phyloP scores from a whole-genome alignment of 2,797 vertebrate species.

The Holocentrus rufus region DNA sequence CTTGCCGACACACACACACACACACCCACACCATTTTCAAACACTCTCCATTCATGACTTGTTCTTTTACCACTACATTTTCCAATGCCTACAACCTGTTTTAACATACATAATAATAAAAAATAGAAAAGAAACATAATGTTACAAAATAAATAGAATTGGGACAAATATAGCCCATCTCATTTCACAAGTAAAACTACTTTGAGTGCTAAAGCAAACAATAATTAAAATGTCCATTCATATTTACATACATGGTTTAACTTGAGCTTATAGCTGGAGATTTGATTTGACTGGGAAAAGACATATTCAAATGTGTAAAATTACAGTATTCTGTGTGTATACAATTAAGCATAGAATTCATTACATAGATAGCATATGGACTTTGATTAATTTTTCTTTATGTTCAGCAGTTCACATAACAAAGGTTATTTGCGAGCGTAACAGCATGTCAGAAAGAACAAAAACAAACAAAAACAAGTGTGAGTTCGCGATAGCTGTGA shows the following conservation, averaged over 20 bases:
- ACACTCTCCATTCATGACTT: neutral
- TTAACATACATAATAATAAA: neutral
- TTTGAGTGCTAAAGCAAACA: too few relatives aligned
- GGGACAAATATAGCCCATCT: neutral
- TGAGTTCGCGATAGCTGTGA: too few relatives aligned
- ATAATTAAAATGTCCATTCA: too few relatives aligned
- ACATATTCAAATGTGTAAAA: too few relatives aligned
- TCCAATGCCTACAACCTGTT: neutral
- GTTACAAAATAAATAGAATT: neutral
- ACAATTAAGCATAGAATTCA: neutral
- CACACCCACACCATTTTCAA: neutral
- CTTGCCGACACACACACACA: neutral
- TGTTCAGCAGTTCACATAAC: neutral
- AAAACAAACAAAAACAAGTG: too few relatives aligned
- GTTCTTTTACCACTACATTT: neutral
- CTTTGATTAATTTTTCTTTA: neutral
- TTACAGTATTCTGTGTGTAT: neutral
- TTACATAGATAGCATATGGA: neutral
- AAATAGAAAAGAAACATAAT: too few relatives aligned
- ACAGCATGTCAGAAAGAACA: neutral
- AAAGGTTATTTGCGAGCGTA: neutral
- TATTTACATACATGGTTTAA: too few relatives aligned
- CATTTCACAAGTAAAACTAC: neutral
- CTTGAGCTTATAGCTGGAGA: too few relatives aligned
- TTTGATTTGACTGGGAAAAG: too few relatives aligned